A percentile compares a stretch with the other conserved stretches of the same genome.
Conservation (phyloP, 2,888 invertebrate genomes). For the Cephalotes varians region DNA sequence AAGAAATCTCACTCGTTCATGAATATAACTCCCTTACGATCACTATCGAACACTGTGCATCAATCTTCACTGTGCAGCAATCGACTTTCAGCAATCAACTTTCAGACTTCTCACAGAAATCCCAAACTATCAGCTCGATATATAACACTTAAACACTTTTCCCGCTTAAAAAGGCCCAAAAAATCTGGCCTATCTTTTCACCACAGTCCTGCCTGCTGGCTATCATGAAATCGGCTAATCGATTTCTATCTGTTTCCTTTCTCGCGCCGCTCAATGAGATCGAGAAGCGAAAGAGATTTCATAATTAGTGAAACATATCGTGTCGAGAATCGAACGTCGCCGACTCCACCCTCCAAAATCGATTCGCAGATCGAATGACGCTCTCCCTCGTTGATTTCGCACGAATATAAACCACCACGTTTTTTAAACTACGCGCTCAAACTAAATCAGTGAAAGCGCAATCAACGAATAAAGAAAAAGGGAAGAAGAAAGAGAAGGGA, state of each 20-base stretch:
- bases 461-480: conserved; percentile 13
- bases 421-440: conserved; percentile 10
- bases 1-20: not conserved
- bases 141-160: conserved; percentile 38
- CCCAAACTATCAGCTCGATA: not conserved
- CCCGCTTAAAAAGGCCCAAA: not conserved
- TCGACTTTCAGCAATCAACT: not conserved
- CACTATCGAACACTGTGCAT: not conserved
- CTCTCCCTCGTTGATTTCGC: not conserved
- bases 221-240: not conserved
- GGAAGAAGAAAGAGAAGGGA: not conserved
- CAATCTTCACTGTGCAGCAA: too few species aligned
- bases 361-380: conserved; percentile 34
- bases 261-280: not conserved
- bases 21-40: not conserved
- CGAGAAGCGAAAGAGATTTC: not conserved
- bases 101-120: not conserved
- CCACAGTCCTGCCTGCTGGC: not conserved
- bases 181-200: not conserved
- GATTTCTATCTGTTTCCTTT: not conserved
- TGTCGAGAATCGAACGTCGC: not conserved
- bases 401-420: not conserved
- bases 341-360: conserved; percentile 36
- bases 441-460: conserved; percentile 10
- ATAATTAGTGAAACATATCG: not conserved